A percentile compares a stretch with the other conserved stretches of the same genome.
Evolutionary conservation across 2,113 vertebrate genomes (phyloP).

Genomic region (Ranitomeya imitator): DNA sequence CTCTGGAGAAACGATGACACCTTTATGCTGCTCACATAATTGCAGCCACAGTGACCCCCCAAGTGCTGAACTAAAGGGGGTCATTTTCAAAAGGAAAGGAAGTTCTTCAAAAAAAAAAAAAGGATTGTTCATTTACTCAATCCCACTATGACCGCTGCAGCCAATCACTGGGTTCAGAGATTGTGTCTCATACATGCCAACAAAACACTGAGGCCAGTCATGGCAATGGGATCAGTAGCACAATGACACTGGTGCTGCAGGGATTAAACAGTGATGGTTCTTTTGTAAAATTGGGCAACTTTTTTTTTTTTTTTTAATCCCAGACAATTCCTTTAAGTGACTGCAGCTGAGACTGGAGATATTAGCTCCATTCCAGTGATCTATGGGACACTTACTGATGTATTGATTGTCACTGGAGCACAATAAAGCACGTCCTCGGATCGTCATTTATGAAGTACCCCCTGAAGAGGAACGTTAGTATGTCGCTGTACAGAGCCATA

Average conservation of each 20-base stretch:
- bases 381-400: background rate
- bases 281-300: too few species aligned
- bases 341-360: background rate
- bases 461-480: background rate
- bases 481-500: background rate
- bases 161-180: too few species aligned
- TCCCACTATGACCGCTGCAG: too few species aligned
- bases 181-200: too few species aligned
- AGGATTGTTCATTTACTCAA: too few species aligned
- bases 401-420: background rate
- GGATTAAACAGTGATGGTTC: too few species aligned
- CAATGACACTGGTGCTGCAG: too few species aligned
- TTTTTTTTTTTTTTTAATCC: too few species aligned
- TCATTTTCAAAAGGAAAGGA: too few species aligned
- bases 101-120: too few species aligned
- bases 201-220: too few species aligned
- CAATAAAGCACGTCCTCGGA: background rate
- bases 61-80: background rate
- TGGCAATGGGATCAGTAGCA: too few species aligned
- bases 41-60: background rate
- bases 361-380: background rate
- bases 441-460: background rate
- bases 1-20: background rate
- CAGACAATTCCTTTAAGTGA: background rate
- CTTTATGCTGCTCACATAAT: background rate